phyloP scores from a whole-genome alignment of 2,113 vertebrate genomes.

The Anser cygnoides region DNA sequence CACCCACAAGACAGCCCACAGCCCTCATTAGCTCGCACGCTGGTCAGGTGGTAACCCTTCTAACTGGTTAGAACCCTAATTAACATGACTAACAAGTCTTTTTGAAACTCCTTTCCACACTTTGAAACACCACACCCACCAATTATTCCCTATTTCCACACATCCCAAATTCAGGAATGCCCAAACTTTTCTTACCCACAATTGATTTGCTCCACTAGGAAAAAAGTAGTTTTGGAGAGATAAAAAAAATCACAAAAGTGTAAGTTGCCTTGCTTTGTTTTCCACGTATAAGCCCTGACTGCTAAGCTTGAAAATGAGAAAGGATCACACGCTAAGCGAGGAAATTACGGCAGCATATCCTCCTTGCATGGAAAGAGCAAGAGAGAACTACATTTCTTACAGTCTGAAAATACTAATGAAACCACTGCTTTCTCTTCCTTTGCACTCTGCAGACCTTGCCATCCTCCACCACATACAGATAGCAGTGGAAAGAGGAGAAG shows the following conservation, averaged over 20 bases:
- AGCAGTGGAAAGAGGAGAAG: neutral
- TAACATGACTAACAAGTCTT: neutral
- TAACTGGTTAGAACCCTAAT: neutral
- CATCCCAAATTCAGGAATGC: neutral
- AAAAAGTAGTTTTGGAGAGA: neutral
- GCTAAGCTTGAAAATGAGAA: neutral
- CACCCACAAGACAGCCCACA: neutral
- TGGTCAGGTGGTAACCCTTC: neutral
- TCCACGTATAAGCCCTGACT: neutral
- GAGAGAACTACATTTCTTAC: neutral
- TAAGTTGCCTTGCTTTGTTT: neutral
- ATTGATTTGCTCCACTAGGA: neutral
- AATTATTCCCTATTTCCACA: neutral
- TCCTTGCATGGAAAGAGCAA: neutral
- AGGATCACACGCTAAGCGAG: neutral
- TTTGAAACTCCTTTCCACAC: neutral
- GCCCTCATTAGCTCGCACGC: neutral
- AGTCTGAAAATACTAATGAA: neutral
- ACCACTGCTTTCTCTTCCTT: neutral
- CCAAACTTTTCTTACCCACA: neutral
- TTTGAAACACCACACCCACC: neutral
- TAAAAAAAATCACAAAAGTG: neutral
- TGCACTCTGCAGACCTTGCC: neutral
- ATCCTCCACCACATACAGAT: neutral
- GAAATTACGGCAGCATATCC: neutral